Evolutionary conservation across 2,888 invertebrate genomes (phyloP).

Genomic region (Torymus texanus): DNA sequence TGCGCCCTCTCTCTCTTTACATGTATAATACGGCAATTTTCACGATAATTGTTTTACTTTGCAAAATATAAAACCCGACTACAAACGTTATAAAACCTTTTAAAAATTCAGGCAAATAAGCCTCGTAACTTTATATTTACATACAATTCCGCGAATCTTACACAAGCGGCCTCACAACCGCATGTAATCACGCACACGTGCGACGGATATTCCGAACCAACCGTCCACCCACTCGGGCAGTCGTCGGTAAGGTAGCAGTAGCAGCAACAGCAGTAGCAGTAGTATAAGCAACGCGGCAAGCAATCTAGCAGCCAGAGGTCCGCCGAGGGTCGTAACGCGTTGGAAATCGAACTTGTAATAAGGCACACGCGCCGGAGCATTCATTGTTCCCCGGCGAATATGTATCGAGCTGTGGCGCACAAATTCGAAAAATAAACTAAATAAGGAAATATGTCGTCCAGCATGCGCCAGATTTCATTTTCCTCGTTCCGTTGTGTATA

Average conservation of each 20-base stretch:
- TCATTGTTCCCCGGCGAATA: conserved; percentile 65
- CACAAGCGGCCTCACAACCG: no score
- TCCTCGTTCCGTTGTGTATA: background rate
- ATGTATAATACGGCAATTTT: no score
- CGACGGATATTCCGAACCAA: background rate
- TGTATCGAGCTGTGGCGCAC: conserved; percentile 40
- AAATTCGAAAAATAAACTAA: conserved; percentile 53
- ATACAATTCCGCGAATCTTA: background rate
- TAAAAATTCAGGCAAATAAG: no score
- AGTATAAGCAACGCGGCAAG: conserved; percentile 5
- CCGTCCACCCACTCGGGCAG: background rate
- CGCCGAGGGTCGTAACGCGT: conserved; percentile 68
- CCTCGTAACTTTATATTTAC: background rate
- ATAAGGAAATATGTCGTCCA: conserved; percentile 43
- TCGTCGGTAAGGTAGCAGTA: conserved; percentile 16
- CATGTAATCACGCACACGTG: background rate
- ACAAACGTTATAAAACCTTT: no score
- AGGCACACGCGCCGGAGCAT: conserved; percentile 61
- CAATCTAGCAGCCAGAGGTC: conserved; percentile 65
- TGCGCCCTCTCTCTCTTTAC: no score
- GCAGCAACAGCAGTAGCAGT: no score
- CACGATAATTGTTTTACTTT: no score
- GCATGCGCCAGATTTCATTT: background rate
- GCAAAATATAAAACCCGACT: no score
- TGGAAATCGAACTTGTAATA: conserved; percentile 73